Evolutionary conservation across 1,140 invertebrate genomes (phyloP), one percentile per base, ranked within the genome.

Genomic region (Chelonus insularis): DNA sequence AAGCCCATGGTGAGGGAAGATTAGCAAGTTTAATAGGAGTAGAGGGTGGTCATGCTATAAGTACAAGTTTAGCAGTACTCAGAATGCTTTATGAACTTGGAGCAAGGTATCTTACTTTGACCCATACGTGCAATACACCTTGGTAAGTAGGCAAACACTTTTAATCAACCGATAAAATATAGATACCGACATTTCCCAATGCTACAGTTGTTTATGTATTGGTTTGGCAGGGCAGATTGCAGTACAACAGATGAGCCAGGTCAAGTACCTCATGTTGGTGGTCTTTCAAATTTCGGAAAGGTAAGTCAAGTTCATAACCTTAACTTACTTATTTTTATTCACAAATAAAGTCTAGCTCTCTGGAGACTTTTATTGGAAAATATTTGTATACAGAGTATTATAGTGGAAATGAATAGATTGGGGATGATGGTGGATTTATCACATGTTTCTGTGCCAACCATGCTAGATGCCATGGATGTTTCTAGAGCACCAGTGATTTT

Each of bases 371-470:
- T 61, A 50, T 72, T 71, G n/a, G n/a, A n/a, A n/a, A n/a, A n/a
- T n/a, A n/a, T n/a, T n/a, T n/a, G n/a, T n/a, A n/a, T n/a, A 60
- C 81, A 93, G 91, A 86, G 86, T 75, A 86, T 93, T 67, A 88
- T 93, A 6, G 82, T 85, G 65, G 91, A 93, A 83, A 91, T 93
- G 89, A 93, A 93, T 83, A 85, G 91, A 32, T 83, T 93, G 39
- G 94, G 94, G n/a, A 96, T 95, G 93, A 81, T 95, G 80, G 89
- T 95, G 32, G 94, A 96, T 80, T 83, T 96, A 64, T 92, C 92
- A 4, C 94, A 96, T 78, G 92, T 94, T 11, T 90, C 89, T 52
- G 87, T 85, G 70, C 87, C 85, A 73, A 95, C 88, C 1, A 95
- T 94, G 86, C 75, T 88, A 32, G 89, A 91, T 63, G 90, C 90